These are phyloP conservation scores for Apodemia mormo DNA, from an alignment of 2,888 invertebrate genomes.

Conservation along the genomic window DNA sequence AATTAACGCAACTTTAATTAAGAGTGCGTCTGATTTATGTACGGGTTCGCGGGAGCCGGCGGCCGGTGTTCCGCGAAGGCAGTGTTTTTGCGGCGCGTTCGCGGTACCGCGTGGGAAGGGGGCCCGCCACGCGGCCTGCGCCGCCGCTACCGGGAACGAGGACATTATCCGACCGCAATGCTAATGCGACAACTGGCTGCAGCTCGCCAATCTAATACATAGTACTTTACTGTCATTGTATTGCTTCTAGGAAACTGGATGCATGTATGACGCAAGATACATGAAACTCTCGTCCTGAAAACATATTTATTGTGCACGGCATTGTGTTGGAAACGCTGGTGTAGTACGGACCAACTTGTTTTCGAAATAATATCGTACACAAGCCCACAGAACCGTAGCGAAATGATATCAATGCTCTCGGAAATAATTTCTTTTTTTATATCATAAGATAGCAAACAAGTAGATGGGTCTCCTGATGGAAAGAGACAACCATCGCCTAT, in stretches of 20 bases:
- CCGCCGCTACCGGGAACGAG: conserved; percentile 18
- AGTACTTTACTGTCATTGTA: background rate
- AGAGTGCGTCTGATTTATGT: conserved; percentile 55
- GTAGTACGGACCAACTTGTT: no score
- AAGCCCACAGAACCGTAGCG: no score
- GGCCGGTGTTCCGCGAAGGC: conserved; percentile 43
- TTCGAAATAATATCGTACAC: no score
- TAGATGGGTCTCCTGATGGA: no score
- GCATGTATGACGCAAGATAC: no score
- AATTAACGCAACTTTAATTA: conserved; percentile 62
- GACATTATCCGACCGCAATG: background rate
- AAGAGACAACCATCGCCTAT: no score
- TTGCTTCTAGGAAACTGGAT: background rate
- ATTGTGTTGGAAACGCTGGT: no score
- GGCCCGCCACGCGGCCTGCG: conserved; percentile 20
- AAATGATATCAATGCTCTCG: no score
- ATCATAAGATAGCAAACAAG: no score
- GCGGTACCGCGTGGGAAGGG: conserved; percentile 31
- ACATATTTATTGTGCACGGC: no score
- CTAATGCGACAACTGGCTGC: background rate
- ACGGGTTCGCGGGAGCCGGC: conserved; percentile 35
- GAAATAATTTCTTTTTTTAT: no score
- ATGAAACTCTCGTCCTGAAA: no score
- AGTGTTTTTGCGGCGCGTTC: conserved; percentile 46
- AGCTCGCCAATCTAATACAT: background rate